A percentile compares a stretch with the other conserved stretches of the same genome.
Evolutionary conservation across 1,140 invertebrate genomes (phyloP).

Genomic region (Drosophila ironensis): DNA sequence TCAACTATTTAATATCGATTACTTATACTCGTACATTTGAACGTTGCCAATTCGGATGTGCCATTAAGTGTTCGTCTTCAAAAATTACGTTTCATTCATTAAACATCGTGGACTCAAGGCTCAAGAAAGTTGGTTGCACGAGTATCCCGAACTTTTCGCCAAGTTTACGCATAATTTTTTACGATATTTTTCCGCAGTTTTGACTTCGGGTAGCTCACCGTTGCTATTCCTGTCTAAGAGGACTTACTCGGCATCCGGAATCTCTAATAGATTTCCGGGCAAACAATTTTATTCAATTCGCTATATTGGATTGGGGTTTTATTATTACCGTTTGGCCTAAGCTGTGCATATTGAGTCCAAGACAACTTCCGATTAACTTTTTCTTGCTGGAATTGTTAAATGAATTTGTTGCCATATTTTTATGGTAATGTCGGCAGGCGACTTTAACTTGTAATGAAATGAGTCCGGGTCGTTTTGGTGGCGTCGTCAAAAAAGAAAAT

Average conservation of each 20-base stretch:
- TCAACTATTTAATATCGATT: too few relatives aligned
- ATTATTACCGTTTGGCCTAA: constrained; percentile 28
- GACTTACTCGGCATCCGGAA: constrained; percentile 8
- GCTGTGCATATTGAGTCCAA: constrained; percentile 26
- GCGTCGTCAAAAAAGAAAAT: not conserved
- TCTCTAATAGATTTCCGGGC: constrained; percentile 32
- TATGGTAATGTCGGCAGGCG: not conserved
- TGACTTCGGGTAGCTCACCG: constrained; percentile 1
- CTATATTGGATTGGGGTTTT: constrained; percentile 22
- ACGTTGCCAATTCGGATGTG: not conserved
- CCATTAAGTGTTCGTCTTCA: not conserved
- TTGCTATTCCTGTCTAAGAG: constrained; percentile 17
- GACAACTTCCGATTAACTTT: constrained; percentile 4
- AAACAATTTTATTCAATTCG: constrained; percentile 30
- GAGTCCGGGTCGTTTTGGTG: not conserved
- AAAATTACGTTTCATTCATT: constrained; percentile 26
- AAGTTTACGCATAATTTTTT: constrained; percentile 54
- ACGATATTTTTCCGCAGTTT: constrained; percentile 41
- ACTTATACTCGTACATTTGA: too few relatives aligned
- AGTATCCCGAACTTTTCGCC: constrained; percentile 32
- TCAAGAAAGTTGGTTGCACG: constrained; percentile 16
- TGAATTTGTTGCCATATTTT: constrained; percentile 5
- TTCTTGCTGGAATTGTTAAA: not conserved
- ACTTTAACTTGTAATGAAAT: not conserved
- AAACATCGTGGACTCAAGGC: constrained; percentile 23